Evolutionary conservation across 2,888 invertebrate species (phyloP), one percentile per base, ranked within the genome.

Genomic region (Chelonus formosanus): DNA sequence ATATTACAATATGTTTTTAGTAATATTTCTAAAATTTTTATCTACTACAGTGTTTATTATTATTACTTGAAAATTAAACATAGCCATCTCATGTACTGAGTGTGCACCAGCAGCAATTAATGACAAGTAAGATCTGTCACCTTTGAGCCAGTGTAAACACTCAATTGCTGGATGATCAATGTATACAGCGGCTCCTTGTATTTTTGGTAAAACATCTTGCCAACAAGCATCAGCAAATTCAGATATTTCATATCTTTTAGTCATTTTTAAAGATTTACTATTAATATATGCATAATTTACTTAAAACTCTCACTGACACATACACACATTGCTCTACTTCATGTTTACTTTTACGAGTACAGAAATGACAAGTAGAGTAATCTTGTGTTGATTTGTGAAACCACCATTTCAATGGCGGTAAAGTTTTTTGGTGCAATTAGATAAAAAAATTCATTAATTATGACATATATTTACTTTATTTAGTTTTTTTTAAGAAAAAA

Each of bases 91-190:
- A 75, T 89, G 90, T 1, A 91, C 88, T 67, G 87, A 86, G 6
- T 86, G 80, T 36, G 91, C 91, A 59, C 91, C 91, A 35, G 87
- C 87, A 56, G 86, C 80, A 56, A 89, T 81, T 7, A 92, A 81
- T 67, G 86, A 85, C 67, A 86, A 83, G n/a, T 89, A 84, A 47
- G 80, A 79, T 63, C 70, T 75, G 62, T 81, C 83, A 0, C 91
- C 90, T 2, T 90, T 90, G 74, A 89, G 86, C 91, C 91, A 91
- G 76, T 91, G 91, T 50, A 91, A 80, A 76, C 90, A 89, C 78
- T 91, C 91, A 0, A 89, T 88, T 66, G 87, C 86, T 44, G 84
- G 82, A 74, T 89, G 87, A 75, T 91, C 91, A 52, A 91, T 81
- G 74, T 89, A 91, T 54, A 91, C 90, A 1, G 88, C 87, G 68